phyloP scores from a whole-genome alignment of 1,140 invertebrate genomes.

The Orius insidiosus region DNA sequence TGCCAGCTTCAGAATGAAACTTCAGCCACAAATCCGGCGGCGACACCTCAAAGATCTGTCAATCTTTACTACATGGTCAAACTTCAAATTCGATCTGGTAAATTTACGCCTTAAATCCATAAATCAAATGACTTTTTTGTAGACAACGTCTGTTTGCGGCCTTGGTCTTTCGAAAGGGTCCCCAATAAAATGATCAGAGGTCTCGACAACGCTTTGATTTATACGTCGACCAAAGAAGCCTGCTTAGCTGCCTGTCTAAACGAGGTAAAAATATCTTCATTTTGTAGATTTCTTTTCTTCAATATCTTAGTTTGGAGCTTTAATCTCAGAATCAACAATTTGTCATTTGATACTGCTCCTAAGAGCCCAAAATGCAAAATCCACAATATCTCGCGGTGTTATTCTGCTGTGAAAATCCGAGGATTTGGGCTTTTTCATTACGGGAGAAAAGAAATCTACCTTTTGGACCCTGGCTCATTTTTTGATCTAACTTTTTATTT shows the following conservation, averaged over 20 bases:
- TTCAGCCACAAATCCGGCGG: slow-evolving; percentile 66
- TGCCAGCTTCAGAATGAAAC: slow-evolving; percentile 88
- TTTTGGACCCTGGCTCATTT: no score
- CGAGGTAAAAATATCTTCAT: slow-evolving; percentile 39
- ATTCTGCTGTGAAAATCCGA: no score
- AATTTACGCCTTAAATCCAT: slow-evolving; percentile 17
- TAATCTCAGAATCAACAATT: no score
- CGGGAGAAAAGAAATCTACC: no score
- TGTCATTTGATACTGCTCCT: no score
- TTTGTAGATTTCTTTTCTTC: neutral
- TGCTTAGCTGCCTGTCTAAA: slow-evolving; percentile 82
- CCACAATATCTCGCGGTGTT: no score
- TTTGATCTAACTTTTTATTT: no score
- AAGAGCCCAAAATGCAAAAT: no score
- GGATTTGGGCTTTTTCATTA: no score
- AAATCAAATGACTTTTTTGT: slow-evolving; percentile 21
- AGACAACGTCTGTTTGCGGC: slow-evolving; percentile 78
- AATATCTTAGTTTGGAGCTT: no score
- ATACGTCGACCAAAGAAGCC: slow-evolving; percentile 83
- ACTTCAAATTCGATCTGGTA: slow-evolving; percentile 67
- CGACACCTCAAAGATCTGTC: slow-evolving; percentile 59
- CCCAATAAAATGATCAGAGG: slow-evolving; percentile 81
- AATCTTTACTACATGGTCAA: slow-evolving; percentile 94
- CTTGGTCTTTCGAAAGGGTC: slow-evolving; percentile 84
- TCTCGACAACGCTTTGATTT: slow-evolving; percentile 77